Evolutionary conservation across 1,140 invertebrate genomes (phyloP), one percentile per base, ranked within the genome.

Genomic region (Ladona fulva): DNA sequence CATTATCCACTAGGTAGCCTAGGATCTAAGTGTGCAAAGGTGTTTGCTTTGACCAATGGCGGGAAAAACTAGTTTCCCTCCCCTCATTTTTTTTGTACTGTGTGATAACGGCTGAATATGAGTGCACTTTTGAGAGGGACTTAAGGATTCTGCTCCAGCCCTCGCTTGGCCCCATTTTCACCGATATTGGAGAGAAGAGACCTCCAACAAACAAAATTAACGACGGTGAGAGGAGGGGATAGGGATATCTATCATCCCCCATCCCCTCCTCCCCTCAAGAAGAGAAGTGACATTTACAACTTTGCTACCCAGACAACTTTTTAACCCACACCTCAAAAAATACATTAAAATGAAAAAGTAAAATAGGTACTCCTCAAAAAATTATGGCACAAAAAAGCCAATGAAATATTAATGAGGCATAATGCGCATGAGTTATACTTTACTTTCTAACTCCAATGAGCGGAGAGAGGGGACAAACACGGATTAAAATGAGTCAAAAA

Each of bases 81-180:
- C 52, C n/a, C 52, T 22, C 12, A 16, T 19, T 66, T 52, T 52
- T 52, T 66, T 66, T 66, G 52, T 66, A 66, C 52, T 66, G 52
- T 66, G 52, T 66, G 16, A 66, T 66, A 66, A 66, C 52, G 52
- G 52, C 52, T 66, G 52, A 66, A 66, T 66, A 66, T 66, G 52
- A 66, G 52, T 66, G 52, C 52, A 66, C 52, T 66, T 66, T 12
- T 66, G 52, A 22, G 52, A 66, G 52, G 52, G 52, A 12, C n/a
- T 22, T 19, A 66, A 3, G n/a, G 52, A 66, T 16, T 66, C 52
- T 16, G 52, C 52, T 66, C 52, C 52, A 66, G 52, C 52, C 52
- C 52, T 66, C 52, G 14, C 52, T 66, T 66, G 52, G 52, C 52
- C 52, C 52, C 52, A 66, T 66, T 16, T 66, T 66, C 52, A 66